phyloP scores from a whole-genome alignment of 1,140 invertebrate genomes.

The Dryas iulia region DNA sequence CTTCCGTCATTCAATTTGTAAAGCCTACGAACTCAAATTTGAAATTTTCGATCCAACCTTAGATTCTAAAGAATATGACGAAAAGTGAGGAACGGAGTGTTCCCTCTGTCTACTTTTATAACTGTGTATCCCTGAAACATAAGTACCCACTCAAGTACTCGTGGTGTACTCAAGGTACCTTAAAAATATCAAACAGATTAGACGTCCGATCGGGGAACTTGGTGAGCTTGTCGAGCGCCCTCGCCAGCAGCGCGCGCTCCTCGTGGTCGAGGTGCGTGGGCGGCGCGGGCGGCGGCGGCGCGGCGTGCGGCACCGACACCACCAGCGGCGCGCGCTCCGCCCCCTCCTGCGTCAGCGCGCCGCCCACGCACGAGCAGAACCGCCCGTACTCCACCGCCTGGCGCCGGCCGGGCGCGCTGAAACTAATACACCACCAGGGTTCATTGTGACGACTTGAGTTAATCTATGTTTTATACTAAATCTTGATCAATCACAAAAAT shows the following conservation, averaged over 20 bases:
- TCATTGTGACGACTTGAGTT: neutral
- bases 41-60: too few species aligned
- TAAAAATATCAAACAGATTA: constrained; percentile 81
- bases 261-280: constrained; percentile 86
- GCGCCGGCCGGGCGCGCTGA: constrained; percentile 79
- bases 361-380: constrained; percentile 83
- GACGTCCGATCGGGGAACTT: constrained; percentile 83
- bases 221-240: constrained; percentile 83
- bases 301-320: constrained; percentile 82
- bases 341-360: constrained; percentile 82
- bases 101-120: too few species aligned
- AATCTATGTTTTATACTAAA: too few species aligned
- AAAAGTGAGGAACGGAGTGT: too few species aligned
- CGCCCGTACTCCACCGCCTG: constrained; percentile 83
- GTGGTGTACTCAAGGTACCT: too few species aligned
- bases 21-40: too few species aligned
- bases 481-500: too few species aligned
- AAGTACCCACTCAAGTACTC: too few species aligned
- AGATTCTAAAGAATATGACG: too few species aligned
- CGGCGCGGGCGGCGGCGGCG: constrained; percentile 80
- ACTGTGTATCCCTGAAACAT: too few species aligned
- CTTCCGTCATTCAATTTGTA: too few species aligned
- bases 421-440: constrained; percentile 65
- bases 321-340: constrained; percentile 84
- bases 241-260: constrained; percentile 81